Conservation (phyloP, 2,113 vertebrate species). For the Notechis scutatus region DNA sequence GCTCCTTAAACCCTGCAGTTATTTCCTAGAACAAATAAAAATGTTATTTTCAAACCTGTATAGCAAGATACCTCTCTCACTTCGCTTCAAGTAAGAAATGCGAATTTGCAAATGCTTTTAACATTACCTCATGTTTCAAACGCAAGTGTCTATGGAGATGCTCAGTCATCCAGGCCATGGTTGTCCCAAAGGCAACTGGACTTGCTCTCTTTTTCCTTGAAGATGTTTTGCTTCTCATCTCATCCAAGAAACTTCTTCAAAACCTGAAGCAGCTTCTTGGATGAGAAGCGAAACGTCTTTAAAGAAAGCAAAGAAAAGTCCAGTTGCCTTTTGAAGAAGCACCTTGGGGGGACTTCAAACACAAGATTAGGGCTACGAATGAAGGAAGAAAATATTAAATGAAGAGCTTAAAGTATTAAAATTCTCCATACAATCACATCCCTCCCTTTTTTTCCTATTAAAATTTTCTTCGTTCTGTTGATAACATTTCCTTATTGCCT, state of each 20-base stretch:
- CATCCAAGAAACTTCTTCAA: background rate
- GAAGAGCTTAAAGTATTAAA: background rate
- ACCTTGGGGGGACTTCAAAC: constrained; percentile 21
- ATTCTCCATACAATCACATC: background rate
- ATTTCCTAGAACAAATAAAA: constrained; percentile 1
- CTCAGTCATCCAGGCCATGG: background rate
- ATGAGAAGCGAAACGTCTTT: background rate
- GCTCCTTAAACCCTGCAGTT: background rate
- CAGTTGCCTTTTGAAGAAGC: background rate
- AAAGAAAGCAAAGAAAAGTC: background rate
- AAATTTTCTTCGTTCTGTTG: background rate
- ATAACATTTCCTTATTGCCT: background rate
- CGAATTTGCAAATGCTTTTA: constrained; percentile 41
- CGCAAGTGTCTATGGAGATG: background rate
- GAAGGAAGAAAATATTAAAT: background rate
- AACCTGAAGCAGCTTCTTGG: background rate
- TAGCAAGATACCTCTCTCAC: background rate
- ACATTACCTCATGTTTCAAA: constrained; percentile 46
- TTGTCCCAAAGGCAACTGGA: background rate
- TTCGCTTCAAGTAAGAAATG: background rate
- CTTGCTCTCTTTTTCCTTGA: background rate
- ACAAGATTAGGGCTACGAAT: background rate
- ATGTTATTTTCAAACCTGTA: constrained; percentile 26
- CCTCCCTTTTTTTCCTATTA: background rate
- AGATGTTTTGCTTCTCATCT: background rate